Evolutionary conservation across 2,888 invertebrate species (phyloP), one percentile per base, ranked within the genome.

Genomic region (Hyposoter didymator): DNA sequence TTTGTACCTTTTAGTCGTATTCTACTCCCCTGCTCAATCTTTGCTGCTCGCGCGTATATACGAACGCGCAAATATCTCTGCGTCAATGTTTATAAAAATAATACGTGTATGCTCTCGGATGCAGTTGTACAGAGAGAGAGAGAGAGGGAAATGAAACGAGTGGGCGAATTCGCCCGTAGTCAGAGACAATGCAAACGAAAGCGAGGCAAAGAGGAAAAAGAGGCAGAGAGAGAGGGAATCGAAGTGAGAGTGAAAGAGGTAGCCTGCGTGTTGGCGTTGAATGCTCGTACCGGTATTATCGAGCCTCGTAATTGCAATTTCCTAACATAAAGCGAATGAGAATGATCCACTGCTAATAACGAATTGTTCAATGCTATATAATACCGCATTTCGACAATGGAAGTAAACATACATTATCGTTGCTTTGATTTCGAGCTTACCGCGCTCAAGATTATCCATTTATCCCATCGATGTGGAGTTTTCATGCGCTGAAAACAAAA

Each of bases 171-270:
- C 39, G 73, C 52, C 39, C 69, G 69, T 75, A 67, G 12, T 8
- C 64, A 78, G 78, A 81, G 80, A 83, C 83, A 83, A 83, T 85
- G 80, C 73, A 12, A 83, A 83, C 69, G 80, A 85, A 83, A 78
- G 78, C 82, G 72, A 79, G 79, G 69, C 67, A 62, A 69, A 52
- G 43, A 62, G 59, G 67, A 59, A 47, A 17, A 55, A 76, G 45
- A 45, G 47, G 52, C 14, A 45, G 64, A 45, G 64, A 45, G 64
- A 45, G 64, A 64, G 66, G 64, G 12, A 35, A 28, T 28, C 39
- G 28, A 35, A 28, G 55, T 22, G 78, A 39, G 47, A 35, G 62
- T 55, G 62, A 28, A 83, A 73, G 69, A 83, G 78, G 72, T 52
- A 70, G 64, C 64, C 28, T 32, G 19, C n/a, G n/a, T 47, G 62